Percentiles rank a stretch among this genome's conserved stretches.
These are phyloP conservation scores for Grammomys surdaster DNA, from an alignment of 2,113 vertebrate genomes.

Conservation along the genomic window DNA sequence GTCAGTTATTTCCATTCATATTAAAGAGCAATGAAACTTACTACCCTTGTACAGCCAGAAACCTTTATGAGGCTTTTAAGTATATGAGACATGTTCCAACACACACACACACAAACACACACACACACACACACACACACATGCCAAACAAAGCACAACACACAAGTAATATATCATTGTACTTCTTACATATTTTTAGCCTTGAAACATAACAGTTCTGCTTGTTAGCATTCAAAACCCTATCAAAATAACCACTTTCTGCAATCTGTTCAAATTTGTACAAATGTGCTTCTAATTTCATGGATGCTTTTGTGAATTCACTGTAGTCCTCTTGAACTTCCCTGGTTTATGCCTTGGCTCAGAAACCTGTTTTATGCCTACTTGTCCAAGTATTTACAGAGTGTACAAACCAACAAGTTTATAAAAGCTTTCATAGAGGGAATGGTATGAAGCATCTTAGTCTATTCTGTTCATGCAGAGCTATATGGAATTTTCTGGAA, in stretches of 20 bases:
- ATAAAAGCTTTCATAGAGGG: conserved; percentile 3
- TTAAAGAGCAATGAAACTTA: conserved; percentile 19
- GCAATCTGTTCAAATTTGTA: background rate
- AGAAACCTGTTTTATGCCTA: background rate
- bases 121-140: background rate
- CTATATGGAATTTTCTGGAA: background rate
- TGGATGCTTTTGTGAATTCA: background rate
- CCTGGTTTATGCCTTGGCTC: background rate
- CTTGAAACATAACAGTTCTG: background rate
- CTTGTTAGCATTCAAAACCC: conserved; percentile 38
- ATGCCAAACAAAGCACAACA: background rate
- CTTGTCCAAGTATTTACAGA: background rate
- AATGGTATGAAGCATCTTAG: background rate
- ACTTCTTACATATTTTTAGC: background rate
- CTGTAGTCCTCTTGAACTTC: conserved; percentile 1
- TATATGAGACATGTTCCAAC: background rate
- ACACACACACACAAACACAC: background rate
- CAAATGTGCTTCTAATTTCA: background rate
- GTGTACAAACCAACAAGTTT: background rate
- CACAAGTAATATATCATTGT: background rate
- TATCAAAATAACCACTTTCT: background rate
- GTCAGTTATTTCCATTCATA: conserved; percentile 12
- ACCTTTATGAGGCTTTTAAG: conserved; percentile 28
- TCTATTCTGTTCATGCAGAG: conserved; percentile 35
- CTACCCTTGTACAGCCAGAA: conserved; percentile 5